Evolutionary conservation across 1,140 invertebrate genomes (phyloP).

Genomic region (Temnothorax nylanderi): DNA sequence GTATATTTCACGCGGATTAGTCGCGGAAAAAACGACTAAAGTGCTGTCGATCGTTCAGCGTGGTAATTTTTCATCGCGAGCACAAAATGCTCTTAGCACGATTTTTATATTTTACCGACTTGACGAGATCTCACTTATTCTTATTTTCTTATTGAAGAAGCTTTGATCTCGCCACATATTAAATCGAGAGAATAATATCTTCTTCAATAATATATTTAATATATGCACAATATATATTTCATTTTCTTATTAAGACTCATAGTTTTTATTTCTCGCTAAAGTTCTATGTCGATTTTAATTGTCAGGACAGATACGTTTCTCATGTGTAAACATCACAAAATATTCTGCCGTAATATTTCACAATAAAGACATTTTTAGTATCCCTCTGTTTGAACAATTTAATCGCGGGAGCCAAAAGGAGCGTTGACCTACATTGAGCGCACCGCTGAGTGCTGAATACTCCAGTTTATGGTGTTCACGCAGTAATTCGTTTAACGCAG

Average conservation of each 20-base stretch:
- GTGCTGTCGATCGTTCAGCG: neutral
- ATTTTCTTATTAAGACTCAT: neutral
- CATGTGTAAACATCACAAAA: neutral
- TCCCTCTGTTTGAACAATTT: constrained; percentile 42
- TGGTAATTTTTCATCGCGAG: neutral
- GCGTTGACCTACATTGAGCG: constrained; percentile 38
- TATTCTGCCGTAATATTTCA: constrained; percentile 15
- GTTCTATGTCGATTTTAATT: neutral
- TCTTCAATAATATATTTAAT: neutral
- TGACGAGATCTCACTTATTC: neutral
- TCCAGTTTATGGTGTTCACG: constrained; percentile 59
- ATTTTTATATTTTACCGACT: constrained; percentile 11
- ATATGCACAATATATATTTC: neutral
- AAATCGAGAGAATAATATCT: neutral
- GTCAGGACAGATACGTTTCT: neutral
- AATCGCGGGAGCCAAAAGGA: constrained; percentile 21
- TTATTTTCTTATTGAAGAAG: neutral
- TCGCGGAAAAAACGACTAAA: neutral
- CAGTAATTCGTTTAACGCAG: constrained; percentile 62
- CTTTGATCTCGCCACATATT: neutral
- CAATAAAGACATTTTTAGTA: constrained; percentile 36
- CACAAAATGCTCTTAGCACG: neutral
- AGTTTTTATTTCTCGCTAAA: neutral
- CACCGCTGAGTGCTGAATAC: constrained; percentile 49
- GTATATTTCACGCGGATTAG: neutral